Base-by-base conservation (phyloP, 2,113 vertebrate species). In the Centropristis striata region DNA sequence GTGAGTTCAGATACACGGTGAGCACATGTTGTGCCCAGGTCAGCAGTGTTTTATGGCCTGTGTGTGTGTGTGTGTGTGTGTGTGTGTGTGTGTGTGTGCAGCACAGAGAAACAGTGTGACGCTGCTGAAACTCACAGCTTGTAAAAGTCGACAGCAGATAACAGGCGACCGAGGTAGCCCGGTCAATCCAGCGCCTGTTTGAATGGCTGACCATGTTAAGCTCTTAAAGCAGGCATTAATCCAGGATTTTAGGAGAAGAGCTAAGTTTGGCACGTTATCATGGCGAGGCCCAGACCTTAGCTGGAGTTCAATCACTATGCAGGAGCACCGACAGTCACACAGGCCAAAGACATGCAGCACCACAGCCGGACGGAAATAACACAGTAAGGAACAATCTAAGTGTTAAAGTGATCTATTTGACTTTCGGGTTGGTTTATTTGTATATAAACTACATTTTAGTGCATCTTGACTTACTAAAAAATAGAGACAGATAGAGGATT, bases 171-270 rank as follows among this genome's bases (percentile, higher is more conserved):
- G 46, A 79, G 86, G 86, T 75, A 85, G 83, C 70, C 83, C 85
- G 80, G 83, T 88, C 92, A 91, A 90, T 90, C 87, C 90, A 82
- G 71, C 60, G 83, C 85, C 88, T 85, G 90, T 92, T 86, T 92
- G 91, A 94, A 94, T 92, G 89, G 81, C 86, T 91, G 92, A 86
- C 91, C 86, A 88, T 92, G 89, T 93, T 95, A 94, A 94, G 81
- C 90, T 86, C 76, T 85, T 91, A 94, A 94, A 94, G 92, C 93
- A 81, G 88, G 71, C 87, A 87, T 94, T 94, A 95, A 94, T 95
- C 92, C 92, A 88, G 93, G 93, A 94, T 93, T 95, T 93, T 82
- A 84, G 74, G 72, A 89, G 90, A 80, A 86, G 65, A 91, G 89
- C 90, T 73, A 84, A 85, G 71, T 93, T 91, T 92, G 89, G 72